Base-by-base conservation (phyloP, 1,140 invertebrate genomes). In the Apis dorsata region DNA sequence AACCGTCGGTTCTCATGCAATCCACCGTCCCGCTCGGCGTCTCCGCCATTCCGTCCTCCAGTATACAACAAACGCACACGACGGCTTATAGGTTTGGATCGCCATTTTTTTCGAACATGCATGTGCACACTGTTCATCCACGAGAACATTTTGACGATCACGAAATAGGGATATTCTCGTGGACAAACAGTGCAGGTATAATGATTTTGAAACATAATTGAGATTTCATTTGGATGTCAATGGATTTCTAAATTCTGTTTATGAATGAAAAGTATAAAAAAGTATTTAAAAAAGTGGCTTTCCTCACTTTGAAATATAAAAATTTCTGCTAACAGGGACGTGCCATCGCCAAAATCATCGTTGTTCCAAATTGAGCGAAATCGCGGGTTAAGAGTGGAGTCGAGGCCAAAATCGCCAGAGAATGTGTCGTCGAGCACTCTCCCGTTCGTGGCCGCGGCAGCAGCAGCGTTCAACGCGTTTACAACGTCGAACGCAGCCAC, bases 31-130 rank as follows among this genome's bases (percentile, higher is more conserved):
- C 92, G 17, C 80, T 90, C 17, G 74, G 89, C n/a, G 83, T 93
- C 69, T 85, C 90, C 5, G 77, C 90, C 8, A 53, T 91, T 7
- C 86, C 90, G 0, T 81, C 79, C 0, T 81, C 91, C 0, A 80
- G 85, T 53, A 57, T 90, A 11, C 92, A 90, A 62, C 90, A 93
- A 34, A 72, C 83, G 55, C 86, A 84, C 10, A 68, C 76, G 7
- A 13, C 76, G 17, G 59, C 44, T 53, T 88, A 83, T 66, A 88
- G 87, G 87, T 88, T 77, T 21, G 85, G 24, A 84, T n/a, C 21
- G 69, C 34, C 8, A 17, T 10, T 44, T 21, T 34, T 44, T 44
- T 44, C 34, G 5, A 44, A 44, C 34, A 44, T 44, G 34, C 34
- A 2, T 34, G 34, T 34, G 5, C 34, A 44, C 34, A 44, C 34